phyloP scores from a whole-genome alignment of 2,888 invertebrate species.

The Lepidonotus clava region DNA sequence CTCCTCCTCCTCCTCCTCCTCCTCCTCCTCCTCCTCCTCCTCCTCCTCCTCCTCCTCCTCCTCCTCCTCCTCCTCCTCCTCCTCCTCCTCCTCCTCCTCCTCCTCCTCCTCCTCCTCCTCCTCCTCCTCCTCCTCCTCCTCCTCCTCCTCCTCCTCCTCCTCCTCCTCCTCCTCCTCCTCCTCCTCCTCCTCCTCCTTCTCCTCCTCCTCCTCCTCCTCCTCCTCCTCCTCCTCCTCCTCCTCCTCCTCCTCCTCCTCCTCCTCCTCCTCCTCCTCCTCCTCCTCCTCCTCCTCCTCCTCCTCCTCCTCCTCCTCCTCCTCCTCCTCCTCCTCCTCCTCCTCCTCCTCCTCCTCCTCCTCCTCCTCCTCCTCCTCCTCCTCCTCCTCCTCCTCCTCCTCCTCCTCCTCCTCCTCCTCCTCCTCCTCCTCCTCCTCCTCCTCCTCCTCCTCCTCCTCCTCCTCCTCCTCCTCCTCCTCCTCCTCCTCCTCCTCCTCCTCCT shows the following conservation, averaged over 20 bases:
- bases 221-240: slow-evolving; percentile 25
- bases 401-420: slow-evolving; percentile 24
- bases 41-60: slow-evolving; percentile 3
- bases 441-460: slow-evolving; percentile 26
- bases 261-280: not conserved
- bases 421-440: not conserved
- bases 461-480: not conserved
- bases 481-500: not conserved
- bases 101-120: not conserved
- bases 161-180: not conserved
- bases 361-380: slow-evolving; percentile 4
- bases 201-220: not conserved
- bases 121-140: not conserved
- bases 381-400: slow-evolving; percentile 16
- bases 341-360: not conserved
- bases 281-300: not conserved
- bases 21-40: slow-evolving; percentile 40
- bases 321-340: not conserved
- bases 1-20: slow-evolving; percentile 19
- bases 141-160: slow-evolving; percentile 28
- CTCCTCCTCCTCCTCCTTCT: slow-evolving; percentile 6
- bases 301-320: not conserved
- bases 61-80: slow-evolving; percentile 21
- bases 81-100: slow-evolving; percentile 10
- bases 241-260: slow-evolving; percentile 15